These are phyloP conservation scores for Scaptodrosophila latifasciaeformis DNA, from an alignment of 2,888 invertebrate genomes.

Conservation along the genomic window DNA sequence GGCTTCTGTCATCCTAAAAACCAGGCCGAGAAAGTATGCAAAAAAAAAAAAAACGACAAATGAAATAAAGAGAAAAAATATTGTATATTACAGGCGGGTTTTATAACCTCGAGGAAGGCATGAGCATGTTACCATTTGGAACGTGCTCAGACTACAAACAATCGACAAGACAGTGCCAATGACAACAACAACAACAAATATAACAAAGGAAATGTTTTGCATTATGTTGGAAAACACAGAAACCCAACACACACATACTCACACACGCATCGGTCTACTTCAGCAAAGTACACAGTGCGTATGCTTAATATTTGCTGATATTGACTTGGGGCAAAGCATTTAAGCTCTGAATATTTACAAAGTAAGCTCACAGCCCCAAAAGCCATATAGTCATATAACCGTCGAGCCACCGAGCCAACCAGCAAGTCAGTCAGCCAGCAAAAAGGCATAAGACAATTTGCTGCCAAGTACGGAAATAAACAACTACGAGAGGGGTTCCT, in stretches of 20 bases:
- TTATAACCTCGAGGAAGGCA: not conserved
- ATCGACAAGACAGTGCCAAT: conserved; percentile 5
- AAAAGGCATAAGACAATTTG: conserved; percentile 64
- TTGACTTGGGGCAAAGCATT: conserved; percentile 50
- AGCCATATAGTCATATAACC: conserved; percentile 1
- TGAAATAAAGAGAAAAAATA: too few relatives aligned
- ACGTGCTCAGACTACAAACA: conserved; percentile 59
- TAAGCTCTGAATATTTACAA: conserved; percentile 61
- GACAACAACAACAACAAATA: conserved; percentile 21
- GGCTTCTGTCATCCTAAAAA: too few relatives aligned
- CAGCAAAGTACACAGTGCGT: conserved; percentile 46
- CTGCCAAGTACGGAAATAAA: conserved; percentile 22
- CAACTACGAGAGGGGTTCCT: too few relatives aligned
- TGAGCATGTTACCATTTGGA: too few relatives aligned
- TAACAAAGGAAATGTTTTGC: conserved; percentile 25
- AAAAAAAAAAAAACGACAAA: too few relatives aligned
- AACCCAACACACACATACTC: too few relatives aligned
- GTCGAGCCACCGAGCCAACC: conserved; percentile 9
- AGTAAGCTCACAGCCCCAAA: conserved; percentile 40
- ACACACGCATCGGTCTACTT: too few relatives aligned
- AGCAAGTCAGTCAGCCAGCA: conserved; percentile 24
- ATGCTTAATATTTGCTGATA: conserved; percentile 59
- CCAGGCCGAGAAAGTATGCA: too few relatives aligned
- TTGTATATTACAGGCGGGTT: too few relatives aligned
- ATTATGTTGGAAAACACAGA: too few relatives aligned